Evolutionary conservation across 2,888 invertebrate species (phyloP), one percentile per base, ranked within the genome.

Genomic region (Leptinotarsa peninsularis): DNA sequence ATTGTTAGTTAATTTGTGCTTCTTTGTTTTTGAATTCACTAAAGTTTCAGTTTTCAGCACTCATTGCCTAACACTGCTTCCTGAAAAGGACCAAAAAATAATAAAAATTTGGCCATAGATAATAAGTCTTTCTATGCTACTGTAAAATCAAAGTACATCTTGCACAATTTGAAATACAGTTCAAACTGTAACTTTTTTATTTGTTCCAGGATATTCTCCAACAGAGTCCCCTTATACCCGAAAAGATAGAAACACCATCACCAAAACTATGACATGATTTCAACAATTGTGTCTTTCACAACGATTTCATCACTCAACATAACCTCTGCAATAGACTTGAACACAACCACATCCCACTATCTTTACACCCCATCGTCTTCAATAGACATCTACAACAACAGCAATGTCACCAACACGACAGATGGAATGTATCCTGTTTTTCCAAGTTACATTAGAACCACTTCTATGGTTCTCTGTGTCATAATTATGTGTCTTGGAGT

Each of bases 401-500:
- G 81, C 74, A 83, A 82, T 75, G 71, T 78, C 71, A 78, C 81
- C 74, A 78, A 83, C 75, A 75, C 81, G 60, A 87, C 87, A 78
- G 84, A 84, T 5, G 85, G 85, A 15, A 77, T 81, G 43, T 85
- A 85, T 71, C 87, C 89, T 73, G 89, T 90, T 81, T 89, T 96
- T 85, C 96, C 97, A 81, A 91, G 93, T 85, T 97, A 97, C 90
- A 95, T 97, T 88, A 92, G 95, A 81, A 93, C 94, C 72, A 95
- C 95, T 2, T 96, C 97, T 14, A 96, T 97, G 92, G 91, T 95
- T 33, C 93, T 96, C 83, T 97, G 97, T 88, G 93, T 95, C 84
- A 90, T 94, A 81, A 95, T 98, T 83, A 95, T 98, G 93, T 92
- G 95, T 85, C 90, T 97, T 82, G 98, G 98, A 54, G 95, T 97